A percentile compares a stretch with the other conserved stretches of the same genome.
Conservation (phyloP, 1,140 invertebrate species). For the Penaeus japonicus region DNA sequence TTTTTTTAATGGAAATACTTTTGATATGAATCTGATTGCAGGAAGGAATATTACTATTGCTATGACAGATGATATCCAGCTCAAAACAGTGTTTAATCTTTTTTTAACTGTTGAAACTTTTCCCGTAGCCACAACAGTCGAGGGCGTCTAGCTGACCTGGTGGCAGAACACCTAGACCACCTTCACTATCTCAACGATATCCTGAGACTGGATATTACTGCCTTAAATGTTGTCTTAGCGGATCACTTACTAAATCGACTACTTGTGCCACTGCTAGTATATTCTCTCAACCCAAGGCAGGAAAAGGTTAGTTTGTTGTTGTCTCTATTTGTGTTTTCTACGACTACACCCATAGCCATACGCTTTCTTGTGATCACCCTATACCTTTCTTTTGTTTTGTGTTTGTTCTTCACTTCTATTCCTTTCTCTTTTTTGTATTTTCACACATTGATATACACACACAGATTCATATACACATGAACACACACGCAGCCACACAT, state of each 20-base stretch:
- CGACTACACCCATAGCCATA: not conserved
- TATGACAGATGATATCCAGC: not conserved
- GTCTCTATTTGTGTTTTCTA: not conserved
- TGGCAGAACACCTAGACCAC: conserved; percentile 97
- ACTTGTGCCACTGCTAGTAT: conserved; percentile 93
- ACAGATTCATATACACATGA: too few species aligned
- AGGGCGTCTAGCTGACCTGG: conserved; percentile 87
- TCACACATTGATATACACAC: too few species aligned
- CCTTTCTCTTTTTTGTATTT: too few species aligned
- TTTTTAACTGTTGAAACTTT: not conserved
- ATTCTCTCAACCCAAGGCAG: conserved; percentile 73
- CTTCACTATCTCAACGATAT: conserved; percentile 99
- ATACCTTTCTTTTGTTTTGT: too few species aligned
- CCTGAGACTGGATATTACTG: conserved; percentile 87
- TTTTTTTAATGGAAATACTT: not conserved
- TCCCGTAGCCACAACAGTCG: conserved; percentile 86
- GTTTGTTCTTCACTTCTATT: too few species aligned
- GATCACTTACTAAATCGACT: conserved; percentile 94
- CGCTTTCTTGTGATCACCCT: not conserved
- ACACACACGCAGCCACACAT: too few species aligned
- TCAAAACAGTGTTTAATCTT: not conserved
- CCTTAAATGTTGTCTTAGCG: conserved; percentile 94
- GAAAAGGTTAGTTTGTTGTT: conserved; percentile 9
- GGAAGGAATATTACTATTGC: not conserved
- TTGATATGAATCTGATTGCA: too few species aligned